phyloP scores from a whole-genome alignment of 2,797 vertebrate species.

The Neostethus bicornis region DNA sequence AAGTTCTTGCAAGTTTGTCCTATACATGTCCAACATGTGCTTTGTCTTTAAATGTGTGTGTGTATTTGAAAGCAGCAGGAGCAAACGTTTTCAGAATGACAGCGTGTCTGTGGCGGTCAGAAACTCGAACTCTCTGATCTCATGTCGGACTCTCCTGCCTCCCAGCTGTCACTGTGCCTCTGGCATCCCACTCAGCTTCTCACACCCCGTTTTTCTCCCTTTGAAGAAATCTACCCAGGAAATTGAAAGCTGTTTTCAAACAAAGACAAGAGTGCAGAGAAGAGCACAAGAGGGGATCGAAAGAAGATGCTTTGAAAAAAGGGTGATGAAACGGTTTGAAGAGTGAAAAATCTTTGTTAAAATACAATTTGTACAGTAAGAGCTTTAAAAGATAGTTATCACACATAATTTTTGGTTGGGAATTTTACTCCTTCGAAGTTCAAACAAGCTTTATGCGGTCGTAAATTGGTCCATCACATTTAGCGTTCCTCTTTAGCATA shows the following conservation, averaged over 20 bases:
- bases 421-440: not conserved
- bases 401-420: not conserved
- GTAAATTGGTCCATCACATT: not conserved
- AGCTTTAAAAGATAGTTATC: not conserved
- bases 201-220: constrained; percentile 55
- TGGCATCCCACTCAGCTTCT: constrained; percentile 64
- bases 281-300: constrained; percentile 29
- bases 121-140: constrained; percentile 79
- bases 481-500: not conserved
- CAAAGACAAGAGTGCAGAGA: constrained; percentile 66
- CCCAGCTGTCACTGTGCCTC: constrained; percentile 82
- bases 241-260: constrained; percentile 80
- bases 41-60: constrained; percentile 28
- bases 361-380: constrained; percentile 1
- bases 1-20: not conserved
- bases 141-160: constrained; percentile 73
- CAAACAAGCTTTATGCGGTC: not conserved
- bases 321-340: constrained; percentile 39
- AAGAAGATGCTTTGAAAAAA: constrained; percentile 27
- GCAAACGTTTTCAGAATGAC: constrained; percentile 65
- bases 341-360: constrained; percentile 14
- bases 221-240: constrained; percentile 78
- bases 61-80: constrained; percentile 54
- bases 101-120: constrained; percentile 66
- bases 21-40: not conserved